Evolutionary conservation across 2,888 invertebrate species (phyloP), one percentile per base, ranked within the genome.

Genomic region (Camponotus fellah): DNA sequence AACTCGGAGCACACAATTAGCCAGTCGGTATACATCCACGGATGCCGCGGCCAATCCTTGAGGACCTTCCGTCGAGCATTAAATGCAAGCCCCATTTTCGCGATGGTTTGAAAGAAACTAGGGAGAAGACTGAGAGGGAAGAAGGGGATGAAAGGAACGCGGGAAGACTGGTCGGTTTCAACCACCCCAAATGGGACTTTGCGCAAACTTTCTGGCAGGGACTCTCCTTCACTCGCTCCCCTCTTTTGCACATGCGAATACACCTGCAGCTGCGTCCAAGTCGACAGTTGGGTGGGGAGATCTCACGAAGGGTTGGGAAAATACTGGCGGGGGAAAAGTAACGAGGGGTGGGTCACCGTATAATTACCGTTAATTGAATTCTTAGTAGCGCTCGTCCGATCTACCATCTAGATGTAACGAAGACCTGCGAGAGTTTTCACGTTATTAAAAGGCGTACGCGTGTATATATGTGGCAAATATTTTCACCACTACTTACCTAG

Each of bases 341-440:
- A 85, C 86, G 87, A 88, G 88, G 88, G 89, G 69, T 85, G 85
- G 89, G 88, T 90, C 89, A 91, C 88, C 88, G 89, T 92, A 91
- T 93, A 93, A 94, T 94, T 93, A 93, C 91, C 91, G 91, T 93
- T 93, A 94, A 94, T 94, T 94, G 93, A 93, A 94, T 93, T 92
- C 93, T 93, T 91, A 90, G 92, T 93, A 92, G 92, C 91, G 88
- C 66, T 84, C 89, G 91, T 91, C 92, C 93, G 93, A 92, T 87
- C 84, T 83, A 74, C 88, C 88, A 82, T 85, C 90, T 86, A 85
- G 66, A 79, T 77, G 85, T 75, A 74, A 68, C 74, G 14, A 34
- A 5, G 56, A 77, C 75, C 64, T 83, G 85, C 76, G 60, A 77
- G 84, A 86, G 82, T 86, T 83, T 83, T 84, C 82, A 58, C 84